Percentiles rank a stretch among this genome's conserved stretches.
Conservation (phyloP, 2,888 invertebrate genomes). For the Ormyrus labotus region DNA sequence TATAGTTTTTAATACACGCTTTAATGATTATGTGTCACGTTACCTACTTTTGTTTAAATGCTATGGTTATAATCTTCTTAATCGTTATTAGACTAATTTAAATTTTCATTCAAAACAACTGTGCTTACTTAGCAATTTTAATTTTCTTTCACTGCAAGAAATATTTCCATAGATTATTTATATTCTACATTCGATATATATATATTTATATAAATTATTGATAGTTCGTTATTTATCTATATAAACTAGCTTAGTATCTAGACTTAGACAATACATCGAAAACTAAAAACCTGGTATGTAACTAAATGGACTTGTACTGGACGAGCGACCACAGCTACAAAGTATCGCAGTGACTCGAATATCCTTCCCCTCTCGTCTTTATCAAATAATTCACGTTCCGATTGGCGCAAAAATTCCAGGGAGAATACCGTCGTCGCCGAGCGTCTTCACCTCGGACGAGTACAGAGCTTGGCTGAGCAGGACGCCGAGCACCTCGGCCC, state of each 20-base stretch:
- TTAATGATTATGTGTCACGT: conserved; percentile 28
- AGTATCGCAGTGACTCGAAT: neutral
- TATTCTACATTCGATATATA: neutral
- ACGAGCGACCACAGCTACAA: conserved; percentile 29
- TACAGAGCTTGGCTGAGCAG: conserved; percentile 95
- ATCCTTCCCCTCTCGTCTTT: neutral
- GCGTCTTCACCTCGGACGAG: conserved; percentile 92
- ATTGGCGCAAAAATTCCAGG: conserved; percentile 64
- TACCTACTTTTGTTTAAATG: conserved; percentile 19
- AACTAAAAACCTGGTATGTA: neutral
- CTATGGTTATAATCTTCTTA: conserved; percentile 10
- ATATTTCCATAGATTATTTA: conserved; percentile 19
- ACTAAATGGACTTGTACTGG: conserved; percentile 30
- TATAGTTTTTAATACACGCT: conserved; percentile 15
- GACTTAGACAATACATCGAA: conserved; percentile 13
- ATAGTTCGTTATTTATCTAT: neutral
- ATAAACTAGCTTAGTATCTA: conserved; percentile 17
- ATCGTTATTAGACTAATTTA: conserved; percentile 3
- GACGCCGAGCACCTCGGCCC: conserved; percentile 93
- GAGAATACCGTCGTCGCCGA: conserved; percentile 76
- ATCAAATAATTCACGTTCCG: neutral
- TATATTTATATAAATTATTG: neutral
- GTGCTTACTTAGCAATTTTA: conserved; percentile 31
- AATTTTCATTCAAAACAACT: conserved; percentile 10
- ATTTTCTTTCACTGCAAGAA: neutral